Base-by-base conservation (phyloP, 2,797 vertebrate species). In the Cyprinodon diabolis region DNA sequence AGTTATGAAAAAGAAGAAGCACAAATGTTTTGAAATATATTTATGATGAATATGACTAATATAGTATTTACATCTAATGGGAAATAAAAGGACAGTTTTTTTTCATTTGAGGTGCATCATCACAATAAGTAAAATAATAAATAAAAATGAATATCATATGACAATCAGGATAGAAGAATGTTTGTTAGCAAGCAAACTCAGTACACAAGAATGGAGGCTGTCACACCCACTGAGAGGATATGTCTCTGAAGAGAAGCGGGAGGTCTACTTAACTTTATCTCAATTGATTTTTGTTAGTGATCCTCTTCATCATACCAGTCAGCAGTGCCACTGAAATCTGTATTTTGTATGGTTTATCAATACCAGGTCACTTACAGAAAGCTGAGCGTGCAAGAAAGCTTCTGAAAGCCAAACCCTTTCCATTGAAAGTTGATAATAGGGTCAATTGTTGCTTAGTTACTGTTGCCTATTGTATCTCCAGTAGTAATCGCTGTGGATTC, bases 271-370 rank as follows among this genome's bases (percentile, higher is more conserved):
- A 89, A 90, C 78, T 81, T 65, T 60, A 88, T 90, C 85, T 86
- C 66, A 81, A 91, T 91, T 87, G 90, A 92, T 89, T 86, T 62
- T 74, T 76, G 76, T 86, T 80, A 84, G 74, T 76, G 80, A 87
- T 89, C 69, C 75, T 79, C 75, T 78, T 81, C 67, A 74, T 88
- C 77, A 87, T 91, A 74, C 82, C 84, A 45, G 77, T 89, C 86
- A 88, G 84, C 77, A 82, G 72, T 51, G 78, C 49, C 76, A 82
- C 79, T 67, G 65, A 74, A 82, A 86, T 70, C 73, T 65, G 1
- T 52, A 45, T 85, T 85, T 77, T 51, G 84, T 83, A 84, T 89
- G 69, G 67, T 8, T 12, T 30, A 74, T 87, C 85, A 21, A 84
- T 86, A 74, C 45, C 11, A 43, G 75, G 71, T 78, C 71, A 78